Evolutionary conservation across 2,797 vertebrate genomes (phyloP).

Genomic region (Coilia nasus): DNA sequence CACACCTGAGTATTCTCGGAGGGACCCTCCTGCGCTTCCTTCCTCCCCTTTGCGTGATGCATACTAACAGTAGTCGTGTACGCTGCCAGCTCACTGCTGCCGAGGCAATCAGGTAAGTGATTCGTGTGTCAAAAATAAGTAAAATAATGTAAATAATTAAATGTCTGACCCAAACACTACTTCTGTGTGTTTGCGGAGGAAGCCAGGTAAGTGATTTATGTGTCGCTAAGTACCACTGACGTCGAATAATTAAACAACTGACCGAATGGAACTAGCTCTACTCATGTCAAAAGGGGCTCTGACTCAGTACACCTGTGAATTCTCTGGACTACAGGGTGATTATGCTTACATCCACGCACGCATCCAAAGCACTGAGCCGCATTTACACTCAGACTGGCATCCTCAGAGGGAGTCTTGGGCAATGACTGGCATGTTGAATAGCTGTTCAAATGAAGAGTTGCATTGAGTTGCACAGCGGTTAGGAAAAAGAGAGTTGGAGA

Average conservation of each 20-base stretch:
- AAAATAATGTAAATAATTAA: slow-evolving; percentile 3
- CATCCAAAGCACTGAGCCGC: neutral
- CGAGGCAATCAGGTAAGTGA: neutral
- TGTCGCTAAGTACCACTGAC: too few relatives aligned
- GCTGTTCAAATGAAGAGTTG: neutral
- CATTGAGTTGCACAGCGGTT: neutral
- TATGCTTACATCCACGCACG: neutral
- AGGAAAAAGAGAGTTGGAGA: neutral
- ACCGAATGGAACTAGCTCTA: neutral
- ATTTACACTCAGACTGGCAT: too few relatives aligned
- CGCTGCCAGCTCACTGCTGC: neutral
- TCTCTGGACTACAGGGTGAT: neutral
- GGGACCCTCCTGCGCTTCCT: neutral
- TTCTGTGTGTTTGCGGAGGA: neutral
- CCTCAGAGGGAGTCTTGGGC: neutral
- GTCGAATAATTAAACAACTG: too few relatives aligned
- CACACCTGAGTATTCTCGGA: neutral
- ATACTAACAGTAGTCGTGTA: neutral
- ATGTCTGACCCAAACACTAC: neutral
- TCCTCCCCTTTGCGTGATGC: neutral
- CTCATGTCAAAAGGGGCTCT: neutral
- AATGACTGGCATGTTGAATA: slow-evolving; percentile 8
- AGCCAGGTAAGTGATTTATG: too few relatives aligned
- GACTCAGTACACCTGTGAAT: neutral
- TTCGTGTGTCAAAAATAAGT: neutral